Evolutionary conservation across 2,113 vertebrate genomes (phyloP).

Genomic region (Pseudopipra pipra): DNA sequence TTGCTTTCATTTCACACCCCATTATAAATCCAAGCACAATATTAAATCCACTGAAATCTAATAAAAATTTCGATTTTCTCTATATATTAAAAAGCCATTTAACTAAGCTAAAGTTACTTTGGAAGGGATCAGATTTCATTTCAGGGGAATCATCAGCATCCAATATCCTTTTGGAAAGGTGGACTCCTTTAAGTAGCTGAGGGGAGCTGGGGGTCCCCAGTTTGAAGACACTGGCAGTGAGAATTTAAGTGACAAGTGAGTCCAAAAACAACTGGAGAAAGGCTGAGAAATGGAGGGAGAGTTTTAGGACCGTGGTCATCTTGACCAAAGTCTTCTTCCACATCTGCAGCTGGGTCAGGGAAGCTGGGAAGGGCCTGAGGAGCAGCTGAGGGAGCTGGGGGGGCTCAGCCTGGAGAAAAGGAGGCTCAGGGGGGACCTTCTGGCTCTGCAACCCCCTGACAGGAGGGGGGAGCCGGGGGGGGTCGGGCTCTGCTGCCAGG

Average conservation of each 20-base stretch:
- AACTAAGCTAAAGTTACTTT: not conserved
- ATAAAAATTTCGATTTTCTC: not conserved
- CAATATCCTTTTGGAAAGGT: not conserved
- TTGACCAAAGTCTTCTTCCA: not conserved
- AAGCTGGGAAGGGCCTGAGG: not conserved
- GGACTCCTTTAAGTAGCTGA: not conserved
- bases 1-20: not conserved
- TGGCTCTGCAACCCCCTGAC: not conserved
- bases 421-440: not conserved
- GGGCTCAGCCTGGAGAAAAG: not conserved
- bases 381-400: not conserved
- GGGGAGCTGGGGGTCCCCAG: not conserved
- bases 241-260: not conserved
- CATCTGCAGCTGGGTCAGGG: not conserved
- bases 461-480: not conserved
- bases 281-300: not conserved
- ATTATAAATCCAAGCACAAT: not conserved
- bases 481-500: not conserved
- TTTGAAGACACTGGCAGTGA: not conserved
- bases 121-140: not conserved
- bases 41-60: not conserved
- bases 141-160: not conserved
- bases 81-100: not conserved
- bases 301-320: rapidly evolving
- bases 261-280: not conserved